These are phyloP conservation scores for Tetraodon nigroviridis DNA, from an alignment of 2,113 vertebrate species.

Conservation along the genomic window DNA sequence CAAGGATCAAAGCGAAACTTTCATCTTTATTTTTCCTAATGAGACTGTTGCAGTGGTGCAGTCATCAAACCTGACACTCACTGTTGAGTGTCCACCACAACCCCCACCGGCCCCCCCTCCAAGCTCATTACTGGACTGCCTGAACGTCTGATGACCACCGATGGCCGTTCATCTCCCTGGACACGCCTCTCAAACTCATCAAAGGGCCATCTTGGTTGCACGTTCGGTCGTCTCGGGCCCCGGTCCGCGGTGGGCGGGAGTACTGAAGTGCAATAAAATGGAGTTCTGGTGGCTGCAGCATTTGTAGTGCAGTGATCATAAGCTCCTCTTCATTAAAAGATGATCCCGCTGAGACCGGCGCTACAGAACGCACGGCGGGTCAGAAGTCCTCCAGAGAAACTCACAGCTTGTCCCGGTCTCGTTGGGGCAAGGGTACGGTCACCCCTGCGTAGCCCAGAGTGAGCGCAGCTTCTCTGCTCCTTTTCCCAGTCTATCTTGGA, in stretches of 20 bases:
- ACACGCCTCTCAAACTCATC: conserved; percentile 24
- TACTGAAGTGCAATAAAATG: conserved; percentile 32
- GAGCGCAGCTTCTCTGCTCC: too few species aligned
- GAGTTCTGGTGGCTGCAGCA: conserved; percentile 8
- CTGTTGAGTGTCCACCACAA: conserved; percentile 9
- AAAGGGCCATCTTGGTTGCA: conserved; percentile 14
- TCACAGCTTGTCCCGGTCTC: conserved; percentile 17
- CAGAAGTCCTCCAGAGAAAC: conserved; percentile 15
- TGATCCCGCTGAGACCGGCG: conserved; percentile 24
- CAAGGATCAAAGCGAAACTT: conserved; percentile 22
- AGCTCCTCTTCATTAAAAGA: conserved; percentile 31
- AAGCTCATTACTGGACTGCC: conserved; percentile 23
- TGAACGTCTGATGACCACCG: conserved; percentile 21
- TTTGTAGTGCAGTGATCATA: not conserved
- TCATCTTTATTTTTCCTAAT: conserved; percentile 15
- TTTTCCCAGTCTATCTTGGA: too few species aligned
- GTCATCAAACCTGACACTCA: conserved; percentile 15
- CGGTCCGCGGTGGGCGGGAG: conserved; percentile 15
- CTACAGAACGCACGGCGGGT: conserved; percentile 11
- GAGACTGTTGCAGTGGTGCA: not conserved
- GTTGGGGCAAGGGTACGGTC: conserved; percentile 22
- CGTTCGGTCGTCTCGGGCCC: conserved; percentile 10
- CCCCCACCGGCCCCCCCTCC: too few species aligned
- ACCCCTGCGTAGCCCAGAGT: not conserved
- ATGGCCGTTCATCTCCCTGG: conserved; percentile 16